These are phyloP conservation scores for Calameuta idolon DNA, from an alignment of 2,888 invertebrate genomes.

Conservation along the genomic window DNA sequence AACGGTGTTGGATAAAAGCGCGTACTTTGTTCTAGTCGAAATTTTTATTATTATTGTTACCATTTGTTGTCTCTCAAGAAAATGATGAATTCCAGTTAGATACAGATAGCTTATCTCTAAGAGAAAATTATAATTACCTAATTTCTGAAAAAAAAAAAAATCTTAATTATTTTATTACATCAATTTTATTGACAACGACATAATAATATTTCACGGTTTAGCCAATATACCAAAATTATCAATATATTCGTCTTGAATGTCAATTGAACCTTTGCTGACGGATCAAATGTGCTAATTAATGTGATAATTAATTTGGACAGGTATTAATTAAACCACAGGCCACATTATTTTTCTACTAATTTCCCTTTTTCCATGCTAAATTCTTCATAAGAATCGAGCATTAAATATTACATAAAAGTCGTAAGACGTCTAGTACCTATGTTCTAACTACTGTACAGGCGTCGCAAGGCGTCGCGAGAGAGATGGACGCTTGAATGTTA, in stretches of 20 bases:
- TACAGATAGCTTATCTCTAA: too few relatives aligned
- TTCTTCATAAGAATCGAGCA: background rate
- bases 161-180: too few relatives aligned
- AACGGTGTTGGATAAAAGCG: too few relatives aligned
- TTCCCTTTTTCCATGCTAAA: background rate
- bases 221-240: background rate
- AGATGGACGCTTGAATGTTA: constrained; percentile 52
- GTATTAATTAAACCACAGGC: background rate
- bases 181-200: too few relatives aligned
- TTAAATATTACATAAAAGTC: background rate
- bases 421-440: background rate
- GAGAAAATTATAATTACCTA: too few relatives aligned
- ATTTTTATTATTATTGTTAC: too few relatives aligned
- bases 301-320: background rate
- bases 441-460: background rate
- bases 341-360: background rate
- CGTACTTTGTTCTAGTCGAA: too few relatives aligned
- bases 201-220: background rate
- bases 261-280: background rate
- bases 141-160: too few relatives aligned
- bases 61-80: too few relatives aligned
- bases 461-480: background rate
- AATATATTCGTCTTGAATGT: background rate
- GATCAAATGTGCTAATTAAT: background rate
- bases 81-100: too few relatives aligned